These are phyloP conservation scores for Chlorops oryzae DNA, from an alignment of 1,140 invertebrate species.

Conservation along the genomic window DNA sequence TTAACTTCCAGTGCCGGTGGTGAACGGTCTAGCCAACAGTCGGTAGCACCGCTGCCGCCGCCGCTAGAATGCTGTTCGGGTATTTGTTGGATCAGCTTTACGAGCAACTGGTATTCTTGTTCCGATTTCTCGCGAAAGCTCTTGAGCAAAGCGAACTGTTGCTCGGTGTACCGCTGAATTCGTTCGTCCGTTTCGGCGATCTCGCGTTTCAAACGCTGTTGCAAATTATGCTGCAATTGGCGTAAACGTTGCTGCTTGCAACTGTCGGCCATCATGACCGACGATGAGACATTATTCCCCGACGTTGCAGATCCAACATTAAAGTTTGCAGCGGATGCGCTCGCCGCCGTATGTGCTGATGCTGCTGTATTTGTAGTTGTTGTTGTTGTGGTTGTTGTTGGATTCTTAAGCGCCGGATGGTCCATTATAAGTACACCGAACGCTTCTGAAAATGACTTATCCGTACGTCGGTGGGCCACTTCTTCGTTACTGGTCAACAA, in stretches of 20 bases:
- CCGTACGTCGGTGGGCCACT: constrained; percentile 19
- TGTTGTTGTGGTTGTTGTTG: constrained; percentile 3
- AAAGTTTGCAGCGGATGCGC: constrained; percentile 17
- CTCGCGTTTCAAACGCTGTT: constrained; percentile 33
- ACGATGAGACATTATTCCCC: background rate
- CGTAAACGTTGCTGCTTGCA: constrained; percentile 20
- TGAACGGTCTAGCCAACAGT: constrained; percentile 26
- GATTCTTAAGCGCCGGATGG: constrained; percentile 11
- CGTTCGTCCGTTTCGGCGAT: constrained; percentile 32
- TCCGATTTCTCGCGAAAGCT: constrained; percentile 41
- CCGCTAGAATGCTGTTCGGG: constrained; percentile 22
- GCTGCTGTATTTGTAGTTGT: background rate
- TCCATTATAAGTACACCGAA: constrained; percentile 36
- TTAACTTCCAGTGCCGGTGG: constrained; percentile 28
- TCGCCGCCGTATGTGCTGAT: constrained; percentile 7
- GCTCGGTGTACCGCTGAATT: constrained; percentile 31
- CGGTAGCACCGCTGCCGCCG: too few species aligned
- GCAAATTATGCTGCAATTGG: constrained; percentile 23
- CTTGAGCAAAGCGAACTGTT: constrained; percentile 36
- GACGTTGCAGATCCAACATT: constrained; percentile 23
- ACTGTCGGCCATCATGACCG: constrained; percentile 12
- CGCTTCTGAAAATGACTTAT: constrained; percentile 34
- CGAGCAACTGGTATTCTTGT: constrained; percentile 31
- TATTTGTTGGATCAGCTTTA: constrained; percentile 21
- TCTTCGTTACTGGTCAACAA: constrained; percentile 34